Evolutionary conservation across 2,113 vertebrate species (phyloP), one percentile per base, ranked within the genome.

Genomic region (Tinamus guttatus): DNA sequence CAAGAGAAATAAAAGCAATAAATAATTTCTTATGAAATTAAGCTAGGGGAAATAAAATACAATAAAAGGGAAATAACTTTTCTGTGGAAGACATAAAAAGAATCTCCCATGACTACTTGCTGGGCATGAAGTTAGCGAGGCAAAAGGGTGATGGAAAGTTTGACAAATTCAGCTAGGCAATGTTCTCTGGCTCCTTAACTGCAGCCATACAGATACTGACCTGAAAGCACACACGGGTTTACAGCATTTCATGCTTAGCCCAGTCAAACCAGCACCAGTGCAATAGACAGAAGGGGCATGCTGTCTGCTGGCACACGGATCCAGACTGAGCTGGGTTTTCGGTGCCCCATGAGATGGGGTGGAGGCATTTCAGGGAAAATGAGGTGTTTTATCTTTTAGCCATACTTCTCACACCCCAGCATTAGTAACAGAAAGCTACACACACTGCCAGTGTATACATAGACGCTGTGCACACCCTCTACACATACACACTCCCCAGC

Each of bases 311-410:
- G 91, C 77, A 92, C 36, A 20, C 2, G 3, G 58, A 84, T 89
- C 94, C 70, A 74, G 93, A 49, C 76, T 27, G 69, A 80, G 62
- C 82, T 45, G 32, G 12, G 43, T 13, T 20, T 36, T 32, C 81
- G 81, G 85, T 90, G 41, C 13, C 3, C 28, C 45, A 1, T 17
- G 60, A 47, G 79, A 60, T 2, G 3, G 90, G 68, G 34, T 5
- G 85, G 51, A 90, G 85, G 47, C 9, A 2, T 86, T 81, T 71
- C 85, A 67, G 60, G 71, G 68, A 68, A 68, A 6, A 45, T 7
- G 24, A 77, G 91, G 69, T 41, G 21, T 85, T 68, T 97, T 96
- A 96, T 95, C 94, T 11, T 70, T 94, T 51, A 45, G 67, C 43
- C n/a, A 20, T 41, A 20, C 27, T 78, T 70, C 84, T 80, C 87